Percentiles rank a stretch among this genome's conserved stretches.
Conservation (phyloP, 2,888 invertebrate genomes). For the Sinhomidia bicolor region DNA sequence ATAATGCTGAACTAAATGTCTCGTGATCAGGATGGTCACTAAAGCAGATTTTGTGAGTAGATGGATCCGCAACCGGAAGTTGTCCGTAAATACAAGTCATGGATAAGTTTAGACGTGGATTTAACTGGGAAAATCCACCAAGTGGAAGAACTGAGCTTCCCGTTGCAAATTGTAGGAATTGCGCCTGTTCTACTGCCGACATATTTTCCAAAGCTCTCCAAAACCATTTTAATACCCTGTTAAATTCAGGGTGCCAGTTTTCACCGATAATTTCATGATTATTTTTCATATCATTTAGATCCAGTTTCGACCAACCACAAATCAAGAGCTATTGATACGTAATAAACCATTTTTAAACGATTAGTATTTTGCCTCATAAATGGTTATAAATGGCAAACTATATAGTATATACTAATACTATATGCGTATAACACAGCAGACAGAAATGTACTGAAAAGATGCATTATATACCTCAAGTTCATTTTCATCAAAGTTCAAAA, state of each 20-base stretch:
- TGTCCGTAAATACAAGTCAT: conserved; percentile 82
- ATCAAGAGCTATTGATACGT: conserved; percentile 44
- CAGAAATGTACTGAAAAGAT: not conserved
- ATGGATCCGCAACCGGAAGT: conserved; percentile 83
- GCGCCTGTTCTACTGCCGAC: conserved; percentile 83
- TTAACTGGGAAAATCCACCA: conserved; percentile 82
- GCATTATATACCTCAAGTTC: conserved; percentile 89
- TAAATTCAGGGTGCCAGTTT: conserved; percentile 81
- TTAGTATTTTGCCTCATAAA: no score
- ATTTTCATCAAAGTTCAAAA: conserved; percentile 97
- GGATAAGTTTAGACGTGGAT: conserved; percentile 82
- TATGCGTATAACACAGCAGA: no score
- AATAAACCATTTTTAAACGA: no score
- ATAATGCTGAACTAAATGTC: conserved; percentile 82
- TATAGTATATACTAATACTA: no score
- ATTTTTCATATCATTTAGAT: conserved; percentile 34
- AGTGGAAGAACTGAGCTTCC: conserved; percentile 83
- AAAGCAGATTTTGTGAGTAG: conserved; percentile 83
- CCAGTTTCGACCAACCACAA: conserved; percentile 56
- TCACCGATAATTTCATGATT: conserved; percentile 9
- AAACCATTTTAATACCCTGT: conserved; percentile 83
- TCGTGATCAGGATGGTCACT: conserved; percentile 83
- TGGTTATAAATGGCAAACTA: no score
- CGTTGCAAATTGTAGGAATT: conserved; percentile 83
- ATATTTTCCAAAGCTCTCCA: conserved; percentile 83